Conservation (phyloP, 2,888 invertebrate genomes). For the Hedychridium roseum region DNA sequence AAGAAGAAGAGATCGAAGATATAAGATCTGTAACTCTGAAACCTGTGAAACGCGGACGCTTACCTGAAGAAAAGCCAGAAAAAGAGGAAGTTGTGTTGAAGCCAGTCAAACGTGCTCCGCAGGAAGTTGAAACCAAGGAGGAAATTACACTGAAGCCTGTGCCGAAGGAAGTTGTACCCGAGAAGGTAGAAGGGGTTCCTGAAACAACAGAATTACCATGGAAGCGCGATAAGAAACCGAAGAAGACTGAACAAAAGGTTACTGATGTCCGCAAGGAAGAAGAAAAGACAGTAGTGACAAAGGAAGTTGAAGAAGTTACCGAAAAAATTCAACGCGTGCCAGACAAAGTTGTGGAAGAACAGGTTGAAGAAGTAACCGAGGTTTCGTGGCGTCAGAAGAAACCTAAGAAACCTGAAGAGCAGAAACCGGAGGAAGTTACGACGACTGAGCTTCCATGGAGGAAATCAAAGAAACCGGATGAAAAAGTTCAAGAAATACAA, state of each 20-base stretch:
- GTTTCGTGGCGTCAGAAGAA: no score
- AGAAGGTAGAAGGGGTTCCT: constrained; percentile 36
- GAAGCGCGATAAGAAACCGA: constrained; percentile 45
- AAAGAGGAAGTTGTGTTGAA: constrained; percentile 46
- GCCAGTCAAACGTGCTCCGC: constrained; percentile 26
- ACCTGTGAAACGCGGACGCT: constrained; percentile 28
- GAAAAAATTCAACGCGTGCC: constrained; percentile 13
- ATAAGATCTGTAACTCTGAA: constrained; percentile 40
- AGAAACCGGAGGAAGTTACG: constrained; percentile 43
- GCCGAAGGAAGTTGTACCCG: constrained; percentile 19
- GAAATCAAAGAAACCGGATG: constrained; percentile 44
- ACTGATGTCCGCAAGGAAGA: no score
- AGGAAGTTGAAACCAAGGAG: constrained; percentile 31
- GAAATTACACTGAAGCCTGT: constrained; percentile 28
- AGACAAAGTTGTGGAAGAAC: constrained; percentile 18
- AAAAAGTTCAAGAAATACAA: constrained; percentile 45
- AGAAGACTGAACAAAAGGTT: no score
- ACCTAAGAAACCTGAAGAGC: constrained; percentile 25
- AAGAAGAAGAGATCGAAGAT: constrained; percentile 40
- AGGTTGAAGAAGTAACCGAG: constrained; percentile 12
- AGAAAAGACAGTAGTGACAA: constrained; percentile 35
- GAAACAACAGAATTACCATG: constrained; percentile 44
- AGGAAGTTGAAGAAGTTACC: constrained; percentile 32
- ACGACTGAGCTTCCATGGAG: no score
- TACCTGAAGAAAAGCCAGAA: constrained; percentile 64